phyloP scores from a whole-genome alignment of 2,888 invertebrate species.

The Sarcophaga variegata region DNA sequence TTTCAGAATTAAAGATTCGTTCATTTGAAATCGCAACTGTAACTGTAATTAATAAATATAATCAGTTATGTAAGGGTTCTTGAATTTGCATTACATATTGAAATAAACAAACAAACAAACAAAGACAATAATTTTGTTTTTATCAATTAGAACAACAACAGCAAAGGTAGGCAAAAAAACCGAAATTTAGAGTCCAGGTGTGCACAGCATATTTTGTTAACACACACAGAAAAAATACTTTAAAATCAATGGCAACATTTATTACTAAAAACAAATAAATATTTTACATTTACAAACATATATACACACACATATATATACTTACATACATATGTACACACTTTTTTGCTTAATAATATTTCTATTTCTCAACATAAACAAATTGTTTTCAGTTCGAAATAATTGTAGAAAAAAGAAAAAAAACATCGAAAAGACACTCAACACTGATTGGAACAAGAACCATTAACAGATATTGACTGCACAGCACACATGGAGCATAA shows the following conservation, averaged over 20 bases:
- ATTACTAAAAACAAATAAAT: constrained; percentile 14
- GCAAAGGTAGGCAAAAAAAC: neutral
- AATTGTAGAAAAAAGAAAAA: no score
- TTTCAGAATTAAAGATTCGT: no score
- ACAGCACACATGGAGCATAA: constrained; percentile 50
- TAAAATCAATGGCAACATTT: constrained; percentile 48
- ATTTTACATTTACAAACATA: neutral
- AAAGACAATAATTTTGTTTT: neutral
- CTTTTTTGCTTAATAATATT: no score
- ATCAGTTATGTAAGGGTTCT: neutral
- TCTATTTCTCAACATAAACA: no score
- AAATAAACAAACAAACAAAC: neutral
- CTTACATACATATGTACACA: no score
- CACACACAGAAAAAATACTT: neutral
- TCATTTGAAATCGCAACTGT: neutral
- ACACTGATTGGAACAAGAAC: no score
- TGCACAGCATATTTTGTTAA: constrained; percentile 19
- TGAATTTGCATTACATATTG: neutral
- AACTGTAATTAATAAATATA: neutral
- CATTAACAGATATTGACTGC: no score
- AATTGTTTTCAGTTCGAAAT: no score
- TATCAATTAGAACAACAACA: neutral
- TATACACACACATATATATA: no score
- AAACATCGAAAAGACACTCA: no score
- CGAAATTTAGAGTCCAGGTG: constrained; percentile 41